Base-by-base conservation (phyloP, 2,888 invertebrate species). In the Euphydryas editha region DNA sequence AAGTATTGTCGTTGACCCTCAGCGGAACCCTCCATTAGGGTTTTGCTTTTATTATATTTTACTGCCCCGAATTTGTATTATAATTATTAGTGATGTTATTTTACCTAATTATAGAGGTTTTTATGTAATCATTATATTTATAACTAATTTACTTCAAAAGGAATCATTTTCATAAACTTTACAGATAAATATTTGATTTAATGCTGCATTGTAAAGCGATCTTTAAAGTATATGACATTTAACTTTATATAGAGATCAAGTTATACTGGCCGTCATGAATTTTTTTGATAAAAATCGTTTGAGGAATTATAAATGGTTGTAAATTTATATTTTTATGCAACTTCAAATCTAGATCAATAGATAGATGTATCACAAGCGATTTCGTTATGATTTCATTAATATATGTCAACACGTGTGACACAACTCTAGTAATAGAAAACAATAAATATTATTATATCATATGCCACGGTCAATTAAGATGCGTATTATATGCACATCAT, bases 1-100 rank as follows among this genome's bases (percentile, higher is more conserved):
- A 68, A 70, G 54, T 37, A 56, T 59, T 64, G 63, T 63, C 58
- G 63, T 64, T 64, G 63, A 64, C 63, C 63, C 63, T 58, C 30
- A 20, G 47, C 17, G 58, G 49, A 64, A 57, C 58, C 51, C 59
- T 59, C 42, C 42, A 42, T 17, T 46, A 36, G 44, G 36, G 39
- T 13, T 39, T n/a, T 39, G 51, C 57, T 51, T 15, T n/a, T 39
- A 20, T 47, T 58, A 24, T 15, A 51, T 24, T 51, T 30, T 24
- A 13, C n/a, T 24, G 6, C 51, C n/a, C 20, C 7, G 49, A 49
- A 13, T 8, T 15, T 21, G 21, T 15, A 49, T 24, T 49, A 30
- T 30, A 30, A 30, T 30, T 30, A 30, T 30, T 42, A 42, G n/a
- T 8, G 30, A 30, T 8, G 30, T 30, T 30, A 30, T 30, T 30